Conservation (phyloP, 1,140 invertebrate species). For the Metaphire vulgaris region DNA sequence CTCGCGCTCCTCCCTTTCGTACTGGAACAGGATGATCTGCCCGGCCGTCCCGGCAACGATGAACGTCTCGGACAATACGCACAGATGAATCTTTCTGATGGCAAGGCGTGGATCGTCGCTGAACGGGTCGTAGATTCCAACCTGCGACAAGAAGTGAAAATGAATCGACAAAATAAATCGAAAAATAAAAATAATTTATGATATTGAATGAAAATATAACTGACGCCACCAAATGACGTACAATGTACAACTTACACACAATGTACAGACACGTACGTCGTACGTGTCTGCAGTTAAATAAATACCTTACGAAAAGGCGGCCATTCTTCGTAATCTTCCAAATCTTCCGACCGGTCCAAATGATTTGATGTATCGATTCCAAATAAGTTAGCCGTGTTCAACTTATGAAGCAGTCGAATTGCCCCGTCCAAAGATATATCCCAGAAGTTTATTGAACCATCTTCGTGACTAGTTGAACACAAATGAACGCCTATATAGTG, state of each 20-base stretch:
- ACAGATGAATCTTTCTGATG: constrained; percentile 81
- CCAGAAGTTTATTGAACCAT: constrained; percentile 92
- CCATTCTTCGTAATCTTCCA: constrained; percentile 58
- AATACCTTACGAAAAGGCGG: constrained; percentile 80
- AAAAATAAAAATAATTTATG: neutral
- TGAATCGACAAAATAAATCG: neutral
- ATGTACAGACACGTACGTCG: neutral
- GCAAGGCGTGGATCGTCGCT: constrained; percentile 90
- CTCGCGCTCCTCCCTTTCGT: constrained; percentile 51
- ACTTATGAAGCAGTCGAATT: constrained; percentile 75
- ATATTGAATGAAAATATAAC: neutral
- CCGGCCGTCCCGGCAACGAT: constrained; percentile 89
- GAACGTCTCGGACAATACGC: constrained; percentile 74
- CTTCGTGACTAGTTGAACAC: constrained; percentile 86
- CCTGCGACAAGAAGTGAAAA: constrained; percentile 46
- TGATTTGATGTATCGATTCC: constrained; percentile 46
- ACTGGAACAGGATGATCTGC: constrained; percentile 74
- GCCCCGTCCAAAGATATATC: constrained; percentile 73
- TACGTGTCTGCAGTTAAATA: neutral
- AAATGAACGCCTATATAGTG: no score
- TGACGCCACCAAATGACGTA: neutral
- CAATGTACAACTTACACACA: neutral
- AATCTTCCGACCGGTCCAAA: constrained; percentile 41
- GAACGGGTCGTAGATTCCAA: constrained; percentile 91
- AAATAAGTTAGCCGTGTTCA: constrained; percentile 73